These are phyloP conservation scores for Macrocentrus cingulum DNA, from an alignment of 1,140 invertebrate species.

Conservation along the genomic window DNA sequence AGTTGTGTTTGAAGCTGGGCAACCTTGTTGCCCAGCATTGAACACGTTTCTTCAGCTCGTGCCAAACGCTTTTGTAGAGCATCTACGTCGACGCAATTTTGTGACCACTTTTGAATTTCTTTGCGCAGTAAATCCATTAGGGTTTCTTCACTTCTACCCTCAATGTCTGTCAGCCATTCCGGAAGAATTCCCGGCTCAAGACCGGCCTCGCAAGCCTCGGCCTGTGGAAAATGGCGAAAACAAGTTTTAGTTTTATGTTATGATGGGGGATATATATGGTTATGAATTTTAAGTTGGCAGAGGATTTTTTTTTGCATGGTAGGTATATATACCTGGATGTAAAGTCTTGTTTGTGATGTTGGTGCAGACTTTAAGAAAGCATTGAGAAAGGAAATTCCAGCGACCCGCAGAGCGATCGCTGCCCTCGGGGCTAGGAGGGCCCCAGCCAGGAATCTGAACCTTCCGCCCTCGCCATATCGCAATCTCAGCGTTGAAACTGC, in stretches of 20 bases:
- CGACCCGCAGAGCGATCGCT: slow-evolving; percentile 74
- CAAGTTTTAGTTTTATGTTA: slow-evolving; percentile 2
- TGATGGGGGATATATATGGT: neutral
- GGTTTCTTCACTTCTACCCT: slow-evolving; percentile 44
- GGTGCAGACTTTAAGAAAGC: slow-evolving; percentile 76
- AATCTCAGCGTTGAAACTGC: slow-evolving; percentile 85
- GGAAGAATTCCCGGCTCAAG: slow-evolving; percentile 63
- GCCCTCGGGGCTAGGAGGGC: slow-evolving; percentile 74
- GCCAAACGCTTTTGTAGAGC: slow-evolving; percentile 45
- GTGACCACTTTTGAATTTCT: slow-evolving; percentile 50
- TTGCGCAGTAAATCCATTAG: slow-evolving; percentile 43
- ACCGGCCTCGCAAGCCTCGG: slow-evolving; percentile 56
- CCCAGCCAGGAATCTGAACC: slow-evolving; percentile 87
- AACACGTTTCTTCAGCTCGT: slow-evolving; percentile 51
- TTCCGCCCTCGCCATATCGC: slow-evolving; percentile 86
- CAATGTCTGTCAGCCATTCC: slow-evolving; percentile 69
- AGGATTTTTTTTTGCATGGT: neutral
- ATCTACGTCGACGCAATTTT: slow-evolving; percentile 55
- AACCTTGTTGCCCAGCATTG: slow-evolving; percentile 49
- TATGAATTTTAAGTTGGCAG: slow-evolving; percentile 4
- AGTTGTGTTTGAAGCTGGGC: slow-evolving; percentile 45
- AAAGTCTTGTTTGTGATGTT: slow-evolving; percentile 74
- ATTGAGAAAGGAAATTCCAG: slow-evolving; percentile 84
- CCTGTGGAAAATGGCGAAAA: slow-evolving; percentile 36
- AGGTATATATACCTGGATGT: slow-evolving; percentile 72